Evolutionary conservation across 1,140 invertebrate genomes (phyloP), one percentile per base, ranked within the genome.

Genomic region (Solenopsis invicta): DNA sequence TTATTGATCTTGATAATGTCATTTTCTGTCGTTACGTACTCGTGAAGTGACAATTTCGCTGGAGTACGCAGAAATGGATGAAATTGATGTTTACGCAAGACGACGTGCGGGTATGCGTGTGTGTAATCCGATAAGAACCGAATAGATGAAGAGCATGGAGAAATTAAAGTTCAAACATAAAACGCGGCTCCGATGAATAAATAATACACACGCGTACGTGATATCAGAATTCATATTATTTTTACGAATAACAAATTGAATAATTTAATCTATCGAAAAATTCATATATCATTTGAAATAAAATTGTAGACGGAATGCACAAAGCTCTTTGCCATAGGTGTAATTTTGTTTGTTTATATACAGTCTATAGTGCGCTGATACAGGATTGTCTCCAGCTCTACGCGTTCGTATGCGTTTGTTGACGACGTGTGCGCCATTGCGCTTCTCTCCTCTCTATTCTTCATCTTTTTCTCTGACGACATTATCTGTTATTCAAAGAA

Each of bases 401-500:
- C 29, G 54, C 61, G 24, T 78, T 21, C 10, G 45, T 61, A 54
- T 21, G 9, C 41, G 34, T 81, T 81, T 56, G 50, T 37, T 24
- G 56, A 59, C 69, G 62, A 69, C 56, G 10, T 48, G 9, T 48
- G 61, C 62, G 13, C 37, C 54, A n/a, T 12, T 52, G 64, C 61
- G 52, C 74, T 66, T 37, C n/a, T 81, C 48, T 61, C 9, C 80
- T 74, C 21, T 61, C 54, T 64, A 50, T 62, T 59, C 61, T 69
- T 81, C 81, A 67, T 75, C 76, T 59, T 52, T 74, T 67, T 69
- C 29, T 24, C 29, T 48, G 59, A 56, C 54, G 80, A 75, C 75
- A 84, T 82, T 82, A 82, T 84, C 80, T 80, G 72, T 87, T 75
- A 81, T 87, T 87, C 76, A 75, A 67, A 67, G 52, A 87, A 72